Conservation (phyloP, 2,888 invertebrate species). For the Fragum sueziense region DNA sequence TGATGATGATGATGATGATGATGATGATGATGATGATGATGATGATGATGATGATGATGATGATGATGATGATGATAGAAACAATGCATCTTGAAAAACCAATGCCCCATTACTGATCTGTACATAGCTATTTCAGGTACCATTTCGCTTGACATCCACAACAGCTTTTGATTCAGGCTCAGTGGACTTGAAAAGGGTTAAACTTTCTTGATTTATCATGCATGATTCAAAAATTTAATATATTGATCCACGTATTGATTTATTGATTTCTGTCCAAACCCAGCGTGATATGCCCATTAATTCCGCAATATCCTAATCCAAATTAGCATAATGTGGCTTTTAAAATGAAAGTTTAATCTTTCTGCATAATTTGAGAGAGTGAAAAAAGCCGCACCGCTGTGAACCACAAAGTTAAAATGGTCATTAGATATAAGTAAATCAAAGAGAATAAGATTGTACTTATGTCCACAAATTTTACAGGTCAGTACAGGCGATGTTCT, state of each 20-base stretch:
- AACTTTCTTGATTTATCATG: too few relatives aligned
- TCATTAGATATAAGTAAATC: too few relatives aligned
- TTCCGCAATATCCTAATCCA: not conserved
- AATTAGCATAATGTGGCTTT: not conserved
- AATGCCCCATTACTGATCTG: too few relatives aligned
- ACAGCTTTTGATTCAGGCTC: too few relatives aligned
- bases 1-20: slow-evolving; percentile 59
- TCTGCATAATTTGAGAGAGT: not conserved
- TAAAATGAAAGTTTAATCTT: not conserved
- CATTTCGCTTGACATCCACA: too few relatives aligned
- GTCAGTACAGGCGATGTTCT: too few relatives aligned
- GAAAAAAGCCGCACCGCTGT: not conserved
- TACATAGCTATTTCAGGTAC: too few relatives aligned
- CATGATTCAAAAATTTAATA: not conserved
- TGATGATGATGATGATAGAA: slow-evolving; percentile 36
- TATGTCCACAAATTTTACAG: too few relatives aligned
- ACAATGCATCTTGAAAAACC: too few relatives aligned
- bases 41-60: slow-evolving; percentile 58
- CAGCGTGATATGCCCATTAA: not conserved
- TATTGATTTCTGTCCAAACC: not conserved
- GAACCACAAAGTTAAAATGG: not conserved
- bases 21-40: slow-evolving; percentile 58
- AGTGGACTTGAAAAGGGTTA: too few relatives aligned
- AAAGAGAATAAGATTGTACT: too few relatives aligned
- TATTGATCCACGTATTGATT: not conserved